Conservation (phyloP, 2,113 vertebrate genomes). For the Ramphastos sulfuratus region DNA sequence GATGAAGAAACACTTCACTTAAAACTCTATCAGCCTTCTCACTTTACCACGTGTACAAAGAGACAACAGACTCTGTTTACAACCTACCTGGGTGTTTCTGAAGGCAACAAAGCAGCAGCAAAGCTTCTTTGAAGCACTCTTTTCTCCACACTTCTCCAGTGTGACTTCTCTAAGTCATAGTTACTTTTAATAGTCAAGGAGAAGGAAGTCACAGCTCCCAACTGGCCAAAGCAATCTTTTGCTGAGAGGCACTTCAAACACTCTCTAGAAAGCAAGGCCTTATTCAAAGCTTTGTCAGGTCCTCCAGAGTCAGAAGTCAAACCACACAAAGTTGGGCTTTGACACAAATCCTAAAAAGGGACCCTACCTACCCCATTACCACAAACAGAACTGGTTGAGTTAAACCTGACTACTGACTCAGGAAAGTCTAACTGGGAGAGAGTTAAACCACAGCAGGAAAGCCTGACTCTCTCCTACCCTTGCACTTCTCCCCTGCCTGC, state of each 20-base stretch:
- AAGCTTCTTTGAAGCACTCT: background rate
- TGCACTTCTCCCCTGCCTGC: background rate
- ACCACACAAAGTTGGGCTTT: background rate
- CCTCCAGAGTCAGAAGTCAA: background rate
- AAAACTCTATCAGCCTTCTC: background rate
- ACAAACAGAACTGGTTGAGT: background rate
- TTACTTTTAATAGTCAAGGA: background rate
- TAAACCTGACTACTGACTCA: too few relatives aligned
- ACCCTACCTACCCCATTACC: background rate
- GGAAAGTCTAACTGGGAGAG: too few relatives aligned
- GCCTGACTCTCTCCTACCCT: background rate
- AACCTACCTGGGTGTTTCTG: background rate
- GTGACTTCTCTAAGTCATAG: background rate
- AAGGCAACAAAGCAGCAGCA: background rate
- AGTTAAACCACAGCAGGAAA: background rate
- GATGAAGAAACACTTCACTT: background rate
- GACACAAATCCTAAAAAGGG: background rate
- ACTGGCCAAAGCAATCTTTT: background rate
- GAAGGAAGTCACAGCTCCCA: background rate
- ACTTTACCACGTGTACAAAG: accelerated
- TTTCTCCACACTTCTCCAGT: background rate
- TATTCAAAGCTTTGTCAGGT: background rate
- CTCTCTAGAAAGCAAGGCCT: background rate
- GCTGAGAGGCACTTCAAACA: background rate
- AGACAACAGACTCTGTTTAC: background rate